Percentiles rank a stretch among this genome's conserved stretches.
Evolutionary conservation across 2,888 invertebrate species (phyloP).

Genomic region (Formica aserva): DNA sequence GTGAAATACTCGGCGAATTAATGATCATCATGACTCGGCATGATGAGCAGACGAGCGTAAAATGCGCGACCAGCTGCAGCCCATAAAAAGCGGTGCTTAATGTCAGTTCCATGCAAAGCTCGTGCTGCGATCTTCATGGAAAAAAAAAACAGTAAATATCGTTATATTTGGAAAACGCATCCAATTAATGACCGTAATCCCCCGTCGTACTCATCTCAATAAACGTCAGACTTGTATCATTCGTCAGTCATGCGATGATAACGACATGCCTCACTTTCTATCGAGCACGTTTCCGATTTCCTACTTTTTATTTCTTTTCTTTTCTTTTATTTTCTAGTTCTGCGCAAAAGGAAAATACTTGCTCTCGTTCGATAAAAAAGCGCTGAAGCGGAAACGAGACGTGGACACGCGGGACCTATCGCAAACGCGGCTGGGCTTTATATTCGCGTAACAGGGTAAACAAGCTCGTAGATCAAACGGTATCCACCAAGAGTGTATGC

Average conservation of each 20-base stretch:
- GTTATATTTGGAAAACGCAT: constrained; percentile 46
- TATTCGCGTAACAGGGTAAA: constrained; percentile 69
- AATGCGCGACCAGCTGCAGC: constrained; percentile 22
- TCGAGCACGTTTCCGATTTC: neutral
- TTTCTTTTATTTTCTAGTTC: neutral
- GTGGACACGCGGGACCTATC: constrained; percentile 36
- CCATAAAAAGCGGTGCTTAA: constrained; percentile 44
- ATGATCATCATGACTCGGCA: constrained; percentile 13
- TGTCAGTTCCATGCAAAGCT: constrained; percentile 41
- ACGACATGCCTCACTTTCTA: constrained; percentile 18
- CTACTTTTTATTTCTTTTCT: neutral
- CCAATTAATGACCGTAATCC: constrained; percentile 45
- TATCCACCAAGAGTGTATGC: constrained; percentile 18
- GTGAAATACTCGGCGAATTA: neutral
- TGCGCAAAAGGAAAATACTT: constrained; percentile 39
- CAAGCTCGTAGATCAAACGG: constrained; percentile 73
- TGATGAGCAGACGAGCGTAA: constrained; percentile 25
- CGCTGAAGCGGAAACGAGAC: constrained; percentile 42
- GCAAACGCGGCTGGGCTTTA: constrained; percentile 55
- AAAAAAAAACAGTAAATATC: constrained; percentile 21
- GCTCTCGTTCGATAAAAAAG: constrained; percentile 39
- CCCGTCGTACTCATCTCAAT: constrained; percentile 34
- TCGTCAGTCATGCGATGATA: constrained; percentile 39
- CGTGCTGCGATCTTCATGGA: constrained; percentile 39
- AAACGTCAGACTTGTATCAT: constrained; percentile 54